phyloP scores from a whole-genome alignment of 2,113 vertebrate genomes.

The Pristiophorus japonicus region DNA sequence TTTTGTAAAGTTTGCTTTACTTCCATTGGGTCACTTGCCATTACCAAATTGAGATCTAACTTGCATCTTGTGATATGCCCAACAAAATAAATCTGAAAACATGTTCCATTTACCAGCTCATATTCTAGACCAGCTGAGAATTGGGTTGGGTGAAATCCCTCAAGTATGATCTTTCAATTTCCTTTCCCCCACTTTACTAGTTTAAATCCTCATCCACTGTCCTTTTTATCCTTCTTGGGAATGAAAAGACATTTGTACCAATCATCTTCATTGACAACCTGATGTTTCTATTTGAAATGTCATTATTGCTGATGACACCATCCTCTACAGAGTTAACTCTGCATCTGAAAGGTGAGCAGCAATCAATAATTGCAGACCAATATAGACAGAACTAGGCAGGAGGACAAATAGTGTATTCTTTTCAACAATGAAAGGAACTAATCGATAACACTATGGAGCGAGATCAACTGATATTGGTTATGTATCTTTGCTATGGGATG shows the following conservation, averaged over 20 bases:
- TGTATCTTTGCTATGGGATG: background rate
- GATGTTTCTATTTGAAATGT: background rate
- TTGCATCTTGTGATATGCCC: background rate
- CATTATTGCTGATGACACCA: background rate
- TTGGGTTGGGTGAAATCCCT: background rate
- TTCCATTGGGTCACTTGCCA: background rate
- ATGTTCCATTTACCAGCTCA: background rate
- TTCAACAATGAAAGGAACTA: too few relatives aligned
- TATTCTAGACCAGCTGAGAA: background rate
- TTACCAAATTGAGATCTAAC: background rate
- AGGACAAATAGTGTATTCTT: background rate
- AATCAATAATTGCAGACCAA: background rate
- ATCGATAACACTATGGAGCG: too few relatives aligned
- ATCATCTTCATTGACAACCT: background rate
- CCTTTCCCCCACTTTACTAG: background rate
- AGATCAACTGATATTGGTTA: background rate
- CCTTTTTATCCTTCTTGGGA: background rate
- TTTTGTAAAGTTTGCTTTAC: background rate
- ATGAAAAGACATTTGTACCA: background rate
- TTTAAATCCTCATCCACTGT: background rate
- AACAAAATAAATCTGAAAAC: background rate
- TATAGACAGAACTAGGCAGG: background rate
- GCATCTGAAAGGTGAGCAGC: background rate
- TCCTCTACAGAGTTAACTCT: background rate
- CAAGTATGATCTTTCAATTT: background rate